These are phyloP conservation scores for Aporophyla nigra DNA, from an alignment of 2,888 invertebrate species.

Conservation along the genomic window DNA sequence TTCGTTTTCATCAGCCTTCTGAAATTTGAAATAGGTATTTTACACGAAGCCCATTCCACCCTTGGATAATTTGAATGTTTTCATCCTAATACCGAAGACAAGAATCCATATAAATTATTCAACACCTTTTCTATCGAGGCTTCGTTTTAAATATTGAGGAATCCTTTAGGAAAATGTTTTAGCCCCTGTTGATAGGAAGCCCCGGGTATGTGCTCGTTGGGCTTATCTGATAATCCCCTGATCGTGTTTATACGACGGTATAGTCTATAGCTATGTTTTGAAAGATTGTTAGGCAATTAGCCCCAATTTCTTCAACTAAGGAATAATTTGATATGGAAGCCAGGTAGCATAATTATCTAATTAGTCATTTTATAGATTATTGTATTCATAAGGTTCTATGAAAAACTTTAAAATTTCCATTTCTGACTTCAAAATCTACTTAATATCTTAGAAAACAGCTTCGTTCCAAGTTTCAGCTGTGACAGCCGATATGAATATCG, in stretches of 20 bases:
- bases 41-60: not conserved
- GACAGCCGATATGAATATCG: constrained; percentile 22
- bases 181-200: constrained; percentile 48
- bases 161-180: constrained; percentile 32
- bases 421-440: not conserved
- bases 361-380: too few species aligned
- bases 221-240: constrained; percentile 51
- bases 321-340: not conserved
- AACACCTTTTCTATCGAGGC: constrained; percentile 34
- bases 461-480: constrained; percentile 3
- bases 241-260: constrained; percentile 35
- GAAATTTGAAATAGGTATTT: constrained; percentile 19
- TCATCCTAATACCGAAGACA: constrained; percentile 13
- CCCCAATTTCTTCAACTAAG: constrained; percentile 8
- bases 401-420: constrained; percentile 6
- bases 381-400: too few species aligned
- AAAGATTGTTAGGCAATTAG: constrained; percentile 32
- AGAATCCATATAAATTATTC: constrained; percentile 47
- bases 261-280: constrained; percentile 6
- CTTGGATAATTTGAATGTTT: constrained; percentile 15
- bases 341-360: not conserved
- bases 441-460: not conserved
- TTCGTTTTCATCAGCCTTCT: not conserved
- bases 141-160: constrained; percentile 38
- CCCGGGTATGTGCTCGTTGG: constrained; percentile 23